Evolutionary conservation across 2,888 invertebrate species (phyloP), one percentile per base, ranked within the genome.

Genomic region (Acanthacorydalis orientalis): DNA sequence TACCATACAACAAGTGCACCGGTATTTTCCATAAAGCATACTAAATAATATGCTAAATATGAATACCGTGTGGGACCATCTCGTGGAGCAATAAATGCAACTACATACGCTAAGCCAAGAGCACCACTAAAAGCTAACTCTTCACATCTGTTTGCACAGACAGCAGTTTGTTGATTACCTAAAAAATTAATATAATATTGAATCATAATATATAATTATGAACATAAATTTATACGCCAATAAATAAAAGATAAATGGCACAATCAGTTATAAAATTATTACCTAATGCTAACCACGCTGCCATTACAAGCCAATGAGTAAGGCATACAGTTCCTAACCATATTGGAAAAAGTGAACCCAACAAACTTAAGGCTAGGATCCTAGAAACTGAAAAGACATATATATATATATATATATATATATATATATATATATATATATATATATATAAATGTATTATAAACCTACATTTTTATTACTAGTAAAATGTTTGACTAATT

Each of bases 81-180:
- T 51, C 73, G 63, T 6, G 76, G 69, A 51, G 77, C 75, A 51
- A 77, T 67, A 59, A 73, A 76, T 42, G 74, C 73, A 54, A 77
- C 67, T 16, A 77, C 68, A 58, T 76, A 74, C 1, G 77, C 74
- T 50, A 73, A 65, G 4, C 74, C 76, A 50, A 76, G 63, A 34
- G 75, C 69, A 44, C 70, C 59, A 49, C 73, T 72, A 44, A 75
- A 56, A 23, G 67, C 53, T 23, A 68, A 47, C 52, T 68, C 67
- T 53, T 68, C 68, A 53, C 68, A 68, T 46, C 65, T 59, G 50
- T 59, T 67, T 46, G 60, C 59, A 51, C 68, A 64, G 55, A 71
- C 62, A 57, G 72, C 60, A 0, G 66, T 63, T 49, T 65, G 63
- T 46, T 66, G 65, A 46, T 67, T 65, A 2, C 66, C 64, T 46